These are phyloP conservation scores for Rallus limicola DNA, from an alignment of 2,113 vertebrate genomes.

Conservation along the genomic window DNA sequence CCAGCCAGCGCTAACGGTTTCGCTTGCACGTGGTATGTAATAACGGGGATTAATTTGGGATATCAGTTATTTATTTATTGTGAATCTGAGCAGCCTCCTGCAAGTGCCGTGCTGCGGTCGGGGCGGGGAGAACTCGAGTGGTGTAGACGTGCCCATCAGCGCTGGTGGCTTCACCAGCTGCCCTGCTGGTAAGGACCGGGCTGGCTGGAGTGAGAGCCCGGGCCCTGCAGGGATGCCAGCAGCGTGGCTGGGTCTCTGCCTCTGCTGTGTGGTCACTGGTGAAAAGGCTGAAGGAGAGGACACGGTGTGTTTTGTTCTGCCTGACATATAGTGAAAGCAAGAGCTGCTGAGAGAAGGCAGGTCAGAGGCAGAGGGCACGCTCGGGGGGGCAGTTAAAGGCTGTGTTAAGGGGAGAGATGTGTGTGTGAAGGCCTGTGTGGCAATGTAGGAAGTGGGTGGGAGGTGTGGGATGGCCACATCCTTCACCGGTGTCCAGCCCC, in stretches of 20 bases:
- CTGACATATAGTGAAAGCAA: not conserved
- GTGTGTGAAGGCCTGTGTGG: not conserved
- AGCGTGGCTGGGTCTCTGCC: no score
- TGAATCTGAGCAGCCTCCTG: not conserved
- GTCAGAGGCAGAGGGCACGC: rapidly evolving
- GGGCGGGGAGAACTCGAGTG: not conserved
- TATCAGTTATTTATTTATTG: not conserved
- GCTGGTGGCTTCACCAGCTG: not conserved
- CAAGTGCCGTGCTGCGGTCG: rapidly evolving
- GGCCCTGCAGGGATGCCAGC: not conserved
- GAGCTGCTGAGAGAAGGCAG: not conserved
- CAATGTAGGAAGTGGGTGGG: not conserved
- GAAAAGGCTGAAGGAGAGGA: not conserved
- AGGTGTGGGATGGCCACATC: not conserved
- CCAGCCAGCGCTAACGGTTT: not conserved
- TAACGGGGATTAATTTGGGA: not conserved
- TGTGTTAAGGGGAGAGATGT: not conserved
- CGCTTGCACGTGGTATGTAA: not conserved
- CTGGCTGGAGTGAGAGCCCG: not conserved
- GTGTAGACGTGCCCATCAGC: not conserved
- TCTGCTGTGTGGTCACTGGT: not conserved
- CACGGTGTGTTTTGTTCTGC: not conserved
- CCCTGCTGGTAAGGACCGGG: not conserved
- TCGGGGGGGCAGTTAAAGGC: not conserved
- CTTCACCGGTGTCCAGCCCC: not conserved